Base-by-base conservation (phyloP, 2,113 vertebrate genomes). In the Casuarius casuarius region DNA sequence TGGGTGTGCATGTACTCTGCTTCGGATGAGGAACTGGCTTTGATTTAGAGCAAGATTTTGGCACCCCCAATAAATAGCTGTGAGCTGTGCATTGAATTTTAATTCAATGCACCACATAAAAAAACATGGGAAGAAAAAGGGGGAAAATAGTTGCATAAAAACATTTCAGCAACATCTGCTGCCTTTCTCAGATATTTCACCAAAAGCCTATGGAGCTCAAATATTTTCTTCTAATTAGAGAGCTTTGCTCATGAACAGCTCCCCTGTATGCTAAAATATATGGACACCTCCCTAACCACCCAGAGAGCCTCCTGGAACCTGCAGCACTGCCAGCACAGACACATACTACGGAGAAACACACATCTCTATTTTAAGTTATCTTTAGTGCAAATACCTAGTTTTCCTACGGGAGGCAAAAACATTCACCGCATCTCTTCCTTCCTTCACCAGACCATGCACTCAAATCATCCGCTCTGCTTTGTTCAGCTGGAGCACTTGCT, bases 151-250 rank as follows among this genome's bases (percentile, higher is more conserved):
- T 63, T 63, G 65, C 90, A 81, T 14, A 35, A 90, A 95, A 84
- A 58, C 15, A 89, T 75, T 93, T 92, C 70, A 87, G 77, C 73
- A 96, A 68, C 90, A 95, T 89, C 95, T 96, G 96, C 83, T 93
- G 73, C 66, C 66, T 93, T 84, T 68, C 94, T 79, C 62, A 95
- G 71, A 66, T 82, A 79, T 56, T 86, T 81, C 94, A 95, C 90
- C 67, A 89, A 92, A 91, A 93, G 77, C 70, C 84, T 52, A 13
- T 1, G 5, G 78, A 94, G 91, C 94, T 93, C 89, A 95, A 96
- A 96, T 85, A 73, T 79, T 94, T 95, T 46, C 54, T 89, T 82
- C 92, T 95, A 96, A 95, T 96, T 94, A 97, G 54, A 76, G 59
- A 2, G 1, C 31, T 66, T 91, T 28, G 44, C 86, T 84, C 0